phyloP scores from a whole-genome alignment of 2,797 vertebrate species.

The Falco berigora region DNA sequence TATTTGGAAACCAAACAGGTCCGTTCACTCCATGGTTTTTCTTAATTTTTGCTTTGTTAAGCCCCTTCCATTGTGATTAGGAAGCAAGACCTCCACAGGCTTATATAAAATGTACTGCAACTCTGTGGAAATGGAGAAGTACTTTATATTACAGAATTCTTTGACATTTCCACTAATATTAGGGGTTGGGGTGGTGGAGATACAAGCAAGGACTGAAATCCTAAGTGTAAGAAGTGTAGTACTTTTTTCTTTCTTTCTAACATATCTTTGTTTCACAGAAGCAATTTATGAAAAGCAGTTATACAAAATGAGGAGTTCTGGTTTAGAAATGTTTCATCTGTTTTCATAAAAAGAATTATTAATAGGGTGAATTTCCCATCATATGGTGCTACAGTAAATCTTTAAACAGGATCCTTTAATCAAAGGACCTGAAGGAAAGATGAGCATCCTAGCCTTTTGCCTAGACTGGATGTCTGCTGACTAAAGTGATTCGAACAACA shows the following conservation, averaged over 20 bases:
- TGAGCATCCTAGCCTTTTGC: slow-evolving; percentile 27
- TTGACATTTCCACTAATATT: not conserved
- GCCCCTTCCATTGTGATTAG: not conserved
- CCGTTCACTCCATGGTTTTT: not conserved
- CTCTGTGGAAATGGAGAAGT: not conserved
- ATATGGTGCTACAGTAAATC: not conserved
- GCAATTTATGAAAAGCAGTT: not conserved
- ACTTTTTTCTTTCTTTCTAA: not conserved
- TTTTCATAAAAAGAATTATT: slow-evolving; percentile 12
- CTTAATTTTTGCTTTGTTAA: not conserved
- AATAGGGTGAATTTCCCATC: not conserved
- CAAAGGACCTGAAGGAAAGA: slow-evolving; percentile 46
- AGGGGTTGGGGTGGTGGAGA: not conserved
- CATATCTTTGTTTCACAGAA: not conserved
- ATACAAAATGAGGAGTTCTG: not conserved
- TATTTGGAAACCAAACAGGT: not conserved
- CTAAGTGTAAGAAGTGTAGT: not conserved
- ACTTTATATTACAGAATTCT: not conserved
- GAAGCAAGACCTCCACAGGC: not conserved
- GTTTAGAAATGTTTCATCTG: not conserved
- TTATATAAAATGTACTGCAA: not conserved
- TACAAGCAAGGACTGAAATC: not conserved
- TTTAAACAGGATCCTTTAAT: slow-evolving; percentile 42
- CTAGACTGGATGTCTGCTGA: slow-evolving; percentile 68
- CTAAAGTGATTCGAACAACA: slow-evolving; percentile 45